Conservation (phyloP, 2,888 invertebrate species). For the Trichopria drosophilae region DNA sequence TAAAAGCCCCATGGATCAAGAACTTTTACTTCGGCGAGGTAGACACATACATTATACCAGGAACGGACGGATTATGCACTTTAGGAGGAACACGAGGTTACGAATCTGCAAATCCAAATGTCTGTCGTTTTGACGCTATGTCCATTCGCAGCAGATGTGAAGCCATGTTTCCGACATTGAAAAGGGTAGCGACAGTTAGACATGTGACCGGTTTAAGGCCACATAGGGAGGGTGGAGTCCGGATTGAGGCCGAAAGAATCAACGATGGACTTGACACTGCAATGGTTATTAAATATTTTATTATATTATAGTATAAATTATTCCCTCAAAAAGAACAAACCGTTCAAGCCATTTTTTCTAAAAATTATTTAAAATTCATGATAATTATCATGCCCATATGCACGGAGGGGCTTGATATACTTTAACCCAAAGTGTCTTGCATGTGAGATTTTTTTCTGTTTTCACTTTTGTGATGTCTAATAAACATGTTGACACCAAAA, state of each 20-base stretch:
- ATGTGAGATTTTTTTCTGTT: too few species aligned
- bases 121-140: conserved; percentile 73
- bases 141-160: conserved; percentile 80
- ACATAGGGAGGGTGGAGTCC: conserved; percentile 70
- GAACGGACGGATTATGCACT: conserved; percentile 71
- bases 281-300: conserved; percentile 40
- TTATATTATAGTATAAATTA: background rate
- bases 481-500: too few species aligned
- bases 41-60: conserved; percentile 85
- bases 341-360: too few species aligned
- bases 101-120: conserved; percentile 71
- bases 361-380: too few species aligned
- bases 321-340: too few species aligned
- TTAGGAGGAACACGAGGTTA: conserved; percentile 86
- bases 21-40: conserved; percentile 84
- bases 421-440: too few species aligned
- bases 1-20: conserved; percentile 87
- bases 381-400: too few species aligned
- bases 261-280: conserved; percentile 33
- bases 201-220: conserved; percentile 75
- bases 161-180: conserved; percentile 71
- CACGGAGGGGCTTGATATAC: too few species aligned
- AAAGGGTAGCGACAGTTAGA: conserved; percentile 51
- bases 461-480: too few species aligned
- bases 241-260: conserved; percentile 70